A percentile compares a stretch with the other conserved stretches of the same genome.
These are phyloP conservation scores for Pluvialis apricaria DNA, from an alignment of 2,113 vertebrate genomes.

Conservation along the genomic window DNA sequence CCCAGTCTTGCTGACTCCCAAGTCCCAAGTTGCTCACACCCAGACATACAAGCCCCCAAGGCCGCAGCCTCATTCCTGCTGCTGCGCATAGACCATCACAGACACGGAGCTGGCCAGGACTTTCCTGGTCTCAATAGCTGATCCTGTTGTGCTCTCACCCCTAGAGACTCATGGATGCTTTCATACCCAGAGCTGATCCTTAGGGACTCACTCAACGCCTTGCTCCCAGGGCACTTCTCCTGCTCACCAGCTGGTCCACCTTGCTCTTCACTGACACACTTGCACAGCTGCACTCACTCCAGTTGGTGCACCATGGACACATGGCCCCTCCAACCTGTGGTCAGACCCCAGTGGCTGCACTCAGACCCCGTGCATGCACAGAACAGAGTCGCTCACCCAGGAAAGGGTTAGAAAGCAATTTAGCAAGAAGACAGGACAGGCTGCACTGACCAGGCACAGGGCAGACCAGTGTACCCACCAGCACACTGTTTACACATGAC, in stretches of 20 bases:
- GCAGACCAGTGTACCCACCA: fast-evolving
- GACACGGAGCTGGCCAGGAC: neutral
- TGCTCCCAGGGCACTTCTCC: neutral
- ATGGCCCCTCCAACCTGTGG: fast-evolving
- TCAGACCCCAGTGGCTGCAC: neutral
- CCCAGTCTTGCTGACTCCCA: too few species aligned
- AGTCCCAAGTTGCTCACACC: neutral
- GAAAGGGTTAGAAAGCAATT: neutral
- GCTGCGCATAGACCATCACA: neutral
- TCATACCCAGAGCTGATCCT: neutral
- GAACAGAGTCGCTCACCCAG: neutral
- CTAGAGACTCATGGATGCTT: too few species aligned
- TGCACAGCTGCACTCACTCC: neutral
- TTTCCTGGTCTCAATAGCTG: neutral
- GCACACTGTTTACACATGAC: neutral
- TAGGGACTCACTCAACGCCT: neutral
- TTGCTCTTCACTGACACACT: neutral
- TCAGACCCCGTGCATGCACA: neutral
- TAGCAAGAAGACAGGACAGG: neutral
- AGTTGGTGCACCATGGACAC: neutral
- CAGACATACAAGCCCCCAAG: neutral
- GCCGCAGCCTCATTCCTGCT: neutral
- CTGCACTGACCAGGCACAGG: neutral
- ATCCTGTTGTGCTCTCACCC: neutral
- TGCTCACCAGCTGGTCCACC: neutral